These are phyloP conservation scores for Bradysia coprophila DNA, from an alignment of 1,140 invertebrate species.

Conservation along the genomic window DNA sequence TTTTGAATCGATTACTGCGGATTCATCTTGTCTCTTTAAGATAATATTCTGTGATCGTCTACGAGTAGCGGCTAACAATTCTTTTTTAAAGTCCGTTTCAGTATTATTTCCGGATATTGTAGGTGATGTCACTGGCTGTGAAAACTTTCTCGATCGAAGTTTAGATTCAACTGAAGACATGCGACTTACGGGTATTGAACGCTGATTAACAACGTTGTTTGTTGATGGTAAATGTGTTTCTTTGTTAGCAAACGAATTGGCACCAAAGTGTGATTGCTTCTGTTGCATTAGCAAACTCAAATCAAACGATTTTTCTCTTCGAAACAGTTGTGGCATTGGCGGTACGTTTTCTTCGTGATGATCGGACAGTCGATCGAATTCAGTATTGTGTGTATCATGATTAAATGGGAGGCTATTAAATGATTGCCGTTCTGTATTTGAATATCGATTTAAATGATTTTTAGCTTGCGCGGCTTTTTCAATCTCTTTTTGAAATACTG, in stretches of 20 bases:
- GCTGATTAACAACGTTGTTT: neutral
- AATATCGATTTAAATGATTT: too few species aligned
- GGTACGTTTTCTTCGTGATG: neutral
- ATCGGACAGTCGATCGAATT: neutral
- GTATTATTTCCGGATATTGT: slow-evolving; percentile 27
- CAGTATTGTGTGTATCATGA: neutral
- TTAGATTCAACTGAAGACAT: too few species aligned
- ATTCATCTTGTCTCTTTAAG: too few species aligned
- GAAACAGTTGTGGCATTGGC: neutral
- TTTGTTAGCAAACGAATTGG: neutral
- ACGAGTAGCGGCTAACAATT: slow-evolving; percentile 41
- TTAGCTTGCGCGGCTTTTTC: too few species aligned
- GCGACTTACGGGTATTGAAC: too few species aligned
- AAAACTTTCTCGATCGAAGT: too few species aligned
- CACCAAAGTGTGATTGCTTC: neutral
- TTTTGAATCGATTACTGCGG: too few species aligned
- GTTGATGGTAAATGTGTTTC: neutral
- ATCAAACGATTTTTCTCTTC: slow-evolving; percentile 30
- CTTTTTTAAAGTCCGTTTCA: slow-evolving; percentile 44
- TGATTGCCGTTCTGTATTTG: too few species aligned
- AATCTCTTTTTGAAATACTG: too few species aligned
- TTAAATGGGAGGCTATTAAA: neutral
- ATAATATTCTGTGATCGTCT: too few species aligned
- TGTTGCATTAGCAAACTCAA: slow-evolving; percentile 13
- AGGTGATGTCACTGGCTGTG: too few species aligned